Base-by-base conservation (phyloP, 2,888 invertebrate species). In the Eristalis arbustorum region DNA sequence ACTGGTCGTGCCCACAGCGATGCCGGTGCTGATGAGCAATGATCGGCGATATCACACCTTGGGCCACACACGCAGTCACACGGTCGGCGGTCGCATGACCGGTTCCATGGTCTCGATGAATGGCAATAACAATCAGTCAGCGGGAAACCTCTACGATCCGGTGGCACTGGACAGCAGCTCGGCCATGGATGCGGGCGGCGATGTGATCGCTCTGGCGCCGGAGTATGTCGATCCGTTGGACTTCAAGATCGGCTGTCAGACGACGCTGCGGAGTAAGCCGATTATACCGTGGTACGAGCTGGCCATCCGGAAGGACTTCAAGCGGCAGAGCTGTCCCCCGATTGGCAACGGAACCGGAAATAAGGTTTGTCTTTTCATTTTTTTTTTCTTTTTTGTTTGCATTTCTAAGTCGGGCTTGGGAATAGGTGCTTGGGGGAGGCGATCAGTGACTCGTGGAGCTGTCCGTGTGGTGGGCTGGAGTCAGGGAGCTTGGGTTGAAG, bases 201-300 rank as follows among this genome's bases (percentile, higher is more conserved):
- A 90, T 82, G 82, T 91, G 22, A 90, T 92, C 77, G 89, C 91
- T 61, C 89, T 92, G 88, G 92, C 91, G 2, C 91, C 92, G 5
- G 92, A 92, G 82, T 93, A 92, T 84, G 90, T 92, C 88, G 93
- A 93, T 90, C 92, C 93, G 79, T 93, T 94, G 91, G 95, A 96
- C 91, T 94, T 95, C n/a, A 95, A 95, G 92, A 94, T 95, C 82
- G 95, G 95, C 42, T 95, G 95, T 89, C 95, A 95, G 92, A 95
- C 95, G 2, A 95, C 95, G 56, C 92, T 95, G 67, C 93, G 95
- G 42, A 94, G 95, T 78, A 95, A 95, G 90, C 96, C 96, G 37
- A 94, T 95, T 78, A 95, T 97, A 87, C 97, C 97, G 0, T 97
- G 97, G 97, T 97, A 97, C 96, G 97, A 97, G 93, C 92, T 97